phyloP scores from a whole-genome alignment of 2,113 vertebrate species.

The Sporophila hypoxantha region DNA sequence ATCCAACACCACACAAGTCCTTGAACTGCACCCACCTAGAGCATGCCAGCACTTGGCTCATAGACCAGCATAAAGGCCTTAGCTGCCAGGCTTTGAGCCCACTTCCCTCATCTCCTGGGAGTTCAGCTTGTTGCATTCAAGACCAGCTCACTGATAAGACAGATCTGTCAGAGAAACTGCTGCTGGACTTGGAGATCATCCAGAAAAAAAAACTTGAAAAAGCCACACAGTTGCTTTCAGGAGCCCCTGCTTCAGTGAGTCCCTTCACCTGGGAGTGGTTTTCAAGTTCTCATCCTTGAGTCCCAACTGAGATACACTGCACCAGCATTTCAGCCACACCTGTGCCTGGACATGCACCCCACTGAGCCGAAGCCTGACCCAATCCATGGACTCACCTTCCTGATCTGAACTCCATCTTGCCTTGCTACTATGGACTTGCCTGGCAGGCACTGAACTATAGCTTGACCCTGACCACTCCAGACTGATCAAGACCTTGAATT shows the following conservation, averaged over 20 bases:
- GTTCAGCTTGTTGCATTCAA: background rate
- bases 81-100: background rate
- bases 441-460: background rate
- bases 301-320: background rate
- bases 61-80: background rate
- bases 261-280: background rate
- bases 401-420: background rate
- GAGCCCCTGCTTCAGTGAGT: background rate
- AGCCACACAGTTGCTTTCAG: background rate
- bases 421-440: background rate
- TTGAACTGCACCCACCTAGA: background rate
- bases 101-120: background rate
- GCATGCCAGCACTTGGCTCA: background rate
- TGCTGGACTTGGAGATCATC: background rate
- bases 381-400: background rate
- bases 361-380: background rate
- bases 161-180: background rate
- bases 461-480: background rate
- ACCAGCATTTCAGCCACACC: background rate
- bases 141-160: background rate
- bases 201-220: background rate
- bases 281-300: background rate
- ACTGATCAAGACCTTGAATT: background rate
- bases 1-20: background rate
- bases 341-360: fast-evolving